Conservation (phyloP, 2,888 invertebrate species). For the Trisateles emortualis region DNA sequence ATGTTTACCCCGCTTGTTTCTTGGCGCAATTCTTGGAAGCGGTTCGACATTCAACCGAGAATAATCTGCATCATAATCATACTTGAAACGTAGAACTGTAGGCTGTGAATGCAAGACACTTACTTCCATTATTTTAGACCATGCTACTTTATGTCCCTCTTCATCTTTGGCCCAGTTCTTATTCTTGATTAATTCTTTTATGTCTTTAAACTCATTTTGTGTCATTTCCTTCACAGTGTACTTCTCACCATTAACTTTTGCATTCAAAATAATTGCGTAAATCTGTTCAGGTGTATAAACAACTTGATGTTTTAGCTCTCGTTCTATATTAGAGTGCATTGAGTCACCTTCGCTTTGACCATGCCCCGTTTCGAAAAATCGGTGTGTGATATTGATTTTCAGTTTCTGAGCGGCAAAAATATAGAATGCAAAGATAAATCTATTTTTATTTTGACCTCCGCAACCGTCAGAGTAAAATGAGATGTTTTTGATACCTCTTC, state of each 20-base stretch:
- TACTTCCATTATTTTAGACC: too few species aligned
- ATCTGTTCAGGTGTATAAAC: conserved; percentile 12
- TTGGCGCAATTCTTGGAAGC: too few species aligned
- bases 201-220: conserved; percentile 2
- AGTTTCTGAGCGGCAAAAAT: conserved; percentile 12
- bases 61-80: neutral
- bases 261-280: conserved; percentile 4
- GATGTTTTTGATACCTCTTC: conserved; percentile 10
- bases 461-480: conserved; percentile 24
- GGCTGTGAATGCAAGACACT: neutral
- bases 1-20: too few species aligned
- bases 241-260: too few species aligned
- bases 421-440: too few species aligned
- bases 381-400: conserved; percentile 12
- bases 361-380: conserved; percentile 20
- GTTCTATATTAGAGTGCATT: conserved; percentile 17
- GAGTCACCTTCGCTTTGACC: conserved; percentile 20
- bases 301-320: conserved; percentile 13
- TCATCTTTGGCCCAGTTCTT: too few species aligned
- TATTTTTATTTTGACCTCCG: conserved; percentile 17
- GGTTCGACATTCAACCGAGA: neutral
- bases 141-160: conserved; percentile 1
- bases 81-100: neutral
- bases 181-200: conserved; percentile 1
- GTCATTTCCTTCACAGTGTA: neutral